These are phyloP conservation scores for Limnothrissa miodon DNA, from an alignment of 2,113 vertebrate genomes.

Conservation along the genomic window DNA sequence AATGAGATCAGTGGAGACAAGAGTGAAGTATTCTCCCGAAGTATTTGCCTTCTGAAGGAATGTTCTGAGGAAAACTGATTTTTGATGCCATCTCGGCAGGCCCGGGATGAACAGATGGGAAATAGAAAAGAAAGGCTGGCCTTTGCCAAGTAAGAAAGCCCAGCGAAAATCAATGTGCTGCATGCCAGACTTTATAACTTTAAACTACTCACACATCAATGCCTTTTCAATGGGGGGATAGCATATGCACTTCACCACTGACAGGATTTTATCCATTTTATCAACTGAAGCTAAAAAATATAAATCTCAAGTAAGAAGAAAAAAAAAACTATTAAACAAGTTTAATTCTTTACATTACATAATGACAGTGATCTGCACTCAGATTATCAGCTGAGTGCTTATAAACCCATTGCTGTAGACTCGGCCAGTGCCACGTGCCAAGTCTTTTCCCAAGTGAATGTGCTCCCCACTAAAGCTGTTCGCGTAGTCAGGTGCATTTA, in stretches of 20 bases:
- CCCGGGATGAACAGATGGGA: neutral
- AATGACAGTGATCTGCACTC: neutral
- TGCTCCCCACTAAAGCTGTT: neutral
- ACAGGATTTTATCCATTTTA: neutral
- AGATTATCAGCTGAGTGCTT: neutral
- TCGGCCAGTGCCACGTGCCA: neutral
- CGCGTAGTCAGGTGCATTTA: neutral
- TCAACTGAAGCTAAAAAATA: too few relatives aligned
- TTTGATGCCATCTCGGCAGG: neutral
- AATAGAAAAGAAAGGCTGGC: neutral
- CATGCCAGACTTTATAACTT: neutral
- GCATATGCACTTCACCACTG: neutral
- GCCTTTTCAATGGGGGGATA: neutral
- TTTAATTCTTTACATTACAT: neutral
- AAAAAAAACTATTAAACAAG: neutral
- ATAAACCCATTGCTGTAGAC: neutral
- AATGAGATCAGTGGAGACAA: neutral
- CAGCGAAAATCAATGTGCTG: neutral
- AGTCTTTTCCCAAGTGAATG: neutral
- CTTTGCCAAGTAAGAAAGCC: neutral
- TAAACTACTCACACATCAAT: neutral
- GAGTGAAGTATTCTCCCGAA: neutral
- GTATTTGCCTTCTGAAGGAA: neutral
- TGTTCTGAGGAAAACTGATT: neutral
- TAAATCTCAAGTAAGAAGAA: neutral